These are phyloP conservation scores for Ochlodes sylvanus DNA, from an alignment of 2,888 invertebrate species.

Conservation along the genomic window DNA sequence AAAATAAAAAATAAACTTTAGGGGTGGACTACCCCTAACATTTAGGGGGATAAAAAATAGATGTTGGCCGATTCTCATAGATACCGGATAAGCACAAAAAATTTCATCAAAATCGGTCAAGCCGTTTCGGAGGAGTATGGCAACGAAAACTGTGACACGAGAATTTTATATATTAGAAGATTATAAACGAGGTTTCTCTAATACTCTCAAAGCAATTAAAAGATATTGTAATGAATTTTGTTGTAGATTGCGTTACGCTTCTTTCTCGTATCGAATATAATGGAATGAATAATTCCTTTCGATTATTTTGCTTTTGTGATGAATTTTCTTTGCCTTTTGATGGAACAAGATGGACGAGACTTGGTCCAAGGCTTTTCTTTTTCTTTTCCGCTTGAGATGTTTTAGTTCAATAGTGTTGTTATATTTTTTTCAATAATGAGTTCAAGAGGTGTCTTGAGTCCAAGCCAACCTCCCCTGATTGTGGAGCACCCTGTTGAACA, in stretches of 20 bases:
- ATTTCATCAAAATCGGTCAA: too few relatives aligned
- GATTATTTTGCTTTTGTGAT: slow-evolving; percentile 12
- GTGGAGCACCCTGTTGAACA: too few relatives aligned
- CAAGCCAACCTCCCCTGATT: too few relatives aligned
- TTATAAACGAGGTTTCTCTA: slow-evolving; percentile 17
- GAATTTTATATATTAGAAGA: too few relatives aligned
- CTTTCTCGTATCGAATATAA: slow-evolving; percentile 11
- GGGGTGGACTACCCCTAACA: too few relatives aligned
- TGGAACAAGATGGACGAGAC: background rate
- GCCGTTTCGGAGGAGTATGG: too few relatives aligned
- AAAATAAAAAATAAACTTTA: too few relatives aligned
- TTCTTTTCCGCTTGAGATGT: background rate
- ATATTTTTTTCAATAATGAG: background rate
- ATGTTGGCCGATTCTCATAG: too few relatives aligned
- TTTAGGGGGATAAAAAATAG: too few relatives aligned
- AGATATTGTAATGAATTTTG: slow-evolving; percentile 18
- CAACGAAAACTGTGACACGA: too few relatives aligned
- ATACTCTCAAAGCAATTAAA: slow-evolving; percentile 21
- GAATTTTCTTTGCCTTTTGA: slow-evolving; percentile 11
- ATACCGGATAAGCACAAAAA: too few relatives aligned
- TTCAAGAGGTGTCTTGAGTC: too few relatives aligned
- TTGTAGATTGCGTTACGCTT: slow-evolving; percentile 17
- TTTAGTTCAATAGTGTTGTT: background rate
- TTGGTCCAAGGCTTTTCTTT: background rate
- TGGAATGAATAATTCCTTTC: slow-evolving; percentile 4